A percentile compares a stretch with the other conserved stretches of the same genome.
Evolutionary conservation across 2,797 vertebrate genomes (phyloP).

Genomic region (Onychomys leucogaster): DNA sequence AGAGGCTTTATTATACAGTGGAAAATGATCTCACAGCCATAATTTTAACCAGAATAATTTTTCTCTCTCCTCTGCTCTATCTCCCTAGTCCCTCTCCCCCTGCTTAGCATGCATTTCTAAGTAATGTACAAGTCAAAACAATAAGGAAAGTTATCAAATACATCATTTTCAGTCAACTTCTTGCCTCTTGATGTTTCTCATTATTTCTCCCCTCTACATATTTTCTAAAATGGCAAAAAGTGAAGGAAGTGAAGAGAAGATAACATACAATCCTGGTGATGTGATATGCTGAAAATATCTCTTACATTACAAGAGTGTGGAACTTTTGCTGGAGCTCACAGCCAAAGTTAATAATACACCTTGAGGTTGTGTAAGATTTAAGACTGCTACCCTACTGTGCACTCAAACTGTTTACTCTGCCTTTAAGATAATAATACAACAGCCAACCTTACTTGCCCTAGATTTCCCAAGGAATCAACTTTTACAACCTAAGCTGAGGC

Average conservation of each 20-base stretch:
- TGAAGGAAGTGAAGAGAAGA: not conserved
- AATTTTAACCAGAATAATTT: not conserved
- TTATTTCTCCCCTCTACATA: not conserved
- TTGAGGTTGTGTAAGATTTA: not conserved
- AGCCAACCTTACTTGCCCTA: not conserved
- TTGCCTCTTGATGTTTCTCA: not conserved
- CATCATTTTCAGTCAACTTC: not conserved
- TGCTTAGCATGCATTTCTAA: not conserved
- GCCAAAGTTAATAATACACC: not conserved
- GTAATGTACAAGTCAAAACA: conserved; percentile 4
- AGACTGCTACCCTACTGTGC: not conserved
- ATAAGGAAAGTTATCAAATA: not conserved
- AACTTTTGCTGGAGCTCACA: not conserved
- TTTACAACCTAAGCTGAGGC: not conserved
- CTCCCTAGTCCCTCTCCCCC: not conserved
- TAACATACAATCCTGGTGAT: no score
- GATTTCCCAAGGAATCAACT: not conserved
- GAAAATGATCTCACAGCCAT: not conserved
- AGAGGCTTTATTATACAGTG: not conserved
- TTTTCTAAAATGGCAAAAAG: conserved; percentile 18
- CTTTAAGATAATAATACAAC: not conserved
- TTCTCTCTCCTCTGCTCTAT: not conserved
- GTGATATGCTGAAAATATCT: not conserved
- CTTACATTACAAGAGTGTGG: not conserved
- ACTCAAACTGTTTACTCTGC: not conserved